Evolutionary conservation across 2,113 vertebrate species (phyloP).

Genomic region (Albula goreensis): DNA sequence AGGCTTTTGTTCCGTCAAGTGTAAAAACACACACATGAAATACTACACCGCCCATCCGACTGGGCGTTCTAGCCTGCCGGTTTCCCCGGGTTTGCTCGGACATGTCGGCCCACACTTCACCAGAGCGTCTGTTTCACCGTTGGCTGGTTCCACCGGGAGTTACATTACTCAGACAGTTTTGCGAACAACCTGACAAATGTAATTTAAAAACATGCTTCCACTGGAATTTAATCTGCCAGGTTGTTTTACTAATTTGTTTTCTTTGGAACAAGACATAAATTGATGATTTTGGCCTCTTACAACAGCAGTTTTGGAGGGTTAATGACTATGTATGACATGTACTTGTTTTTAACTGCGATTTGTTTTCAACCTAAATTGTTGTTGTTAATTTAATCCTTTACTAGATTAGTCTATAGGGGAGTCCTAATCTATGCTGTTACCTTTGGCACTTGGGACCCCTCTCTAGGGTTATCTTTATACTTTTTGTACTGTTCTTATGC

Average conservation of each 20-base stretch:
- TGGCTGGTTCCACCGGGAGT: background rate
- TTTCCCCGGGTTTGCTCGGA: background rate
- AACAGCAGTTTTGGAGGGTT: conserved; percentile 40
- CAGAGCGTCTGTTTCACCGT: background rate
- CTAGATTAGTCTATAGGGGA: no score
- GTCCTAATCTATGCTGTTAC: no score
- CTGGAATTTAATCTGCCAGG: background rate
- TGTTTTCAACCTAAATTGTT: no score
- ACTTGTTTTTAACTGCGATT: no score
- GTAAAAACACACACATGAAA: conserved; percentile 7
- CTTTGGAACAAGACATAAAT: background rate
- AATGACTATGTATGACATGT: conserved; percentile 29
- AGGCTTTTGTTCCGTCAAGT: background rate
- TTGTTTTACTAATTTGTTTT: background rate
- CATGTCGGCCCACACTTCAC: no score
- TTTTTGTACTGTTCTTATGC: no score
- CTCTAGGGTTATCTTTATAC: no score
- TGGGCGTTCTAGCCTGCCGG: background rate
- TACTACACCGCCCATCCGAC: background rate
- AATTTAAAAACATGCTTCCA: background rate
- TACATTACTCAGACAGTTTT: background rate
- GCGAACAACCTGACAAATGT: background rate
- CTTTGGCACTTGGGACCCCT: no score
- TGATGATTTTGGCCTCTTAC: background rate
- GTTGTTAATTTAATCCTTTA: no score